Percentiles rank a stretch among this genome's conserved stretches.
These are phyloP conservation scores for Melopsittacus undulatus DNA, from an alignment of 2,797 vertebrate genomes.

Conservation along the genomic window DNA sequence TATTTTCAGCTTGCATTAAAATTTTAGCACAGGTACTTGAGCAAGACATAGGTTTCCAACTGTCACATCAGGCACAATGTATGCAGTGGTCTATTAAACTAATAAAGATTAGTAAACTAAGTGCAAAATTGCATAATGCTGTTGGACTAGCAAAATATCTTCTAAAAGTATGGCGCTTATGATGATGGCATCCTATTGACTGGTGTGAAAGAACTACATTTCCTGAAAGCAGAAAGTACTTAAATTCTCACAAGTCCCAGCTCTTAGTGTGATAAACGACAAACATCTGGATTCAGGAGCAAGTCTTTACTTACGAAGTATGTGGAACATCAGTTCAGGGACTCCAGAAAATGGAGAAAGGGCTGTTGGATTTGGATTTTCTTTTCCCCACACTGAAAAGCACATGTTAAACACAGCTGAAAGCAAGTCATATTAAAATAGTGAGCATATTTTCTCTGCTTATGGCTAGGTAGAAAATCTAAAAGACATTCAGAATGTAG, in stretches of 20 bases:
- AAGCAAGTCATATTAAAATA: neutral
- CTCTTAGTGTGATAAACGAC: neutral
- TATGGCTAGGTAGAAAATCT: neutral
- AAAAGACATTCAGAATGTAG: neutral
- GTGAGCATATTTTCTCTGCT: neutral
- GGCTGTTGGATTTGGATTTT: neutral
- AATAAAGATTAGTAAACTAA: slow-evolving; percentile 48
- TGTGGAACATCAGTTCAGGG: neutral
- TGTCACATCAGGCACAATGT: slow-evolving; percentile 19
- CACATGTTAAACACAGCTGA: neutral
- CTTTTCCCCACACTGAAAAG: neutral
- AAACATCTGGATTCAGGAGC: neutral
- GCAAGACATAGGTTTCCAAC: slow-evolving; percentile 37
- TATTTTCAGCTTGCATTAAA: slow-evolving; percentile 22
- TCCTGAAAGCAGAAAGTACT: neutral
- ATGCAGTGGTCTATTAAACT: slow-evolving; percentile 33
- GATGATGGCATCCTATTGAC: neutral
- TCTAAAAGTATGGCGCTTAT: neutral
- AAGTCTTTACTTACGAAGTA: neutral
- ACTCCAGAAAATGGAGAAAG: neutral
- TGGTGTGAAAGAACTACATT: neutral
- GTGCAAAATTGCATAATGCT: slow-evolving; percentile 13
- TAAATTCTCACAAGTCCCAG: neutral
- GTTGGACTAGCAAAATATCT: slow-evolving; percentile 14
- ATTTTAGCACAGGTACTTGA: neutral